Evolutionary conservation across 2,888 invertebrate genomes (phyloP).

Genomic region (Lumbricus terrestris): DNA sequence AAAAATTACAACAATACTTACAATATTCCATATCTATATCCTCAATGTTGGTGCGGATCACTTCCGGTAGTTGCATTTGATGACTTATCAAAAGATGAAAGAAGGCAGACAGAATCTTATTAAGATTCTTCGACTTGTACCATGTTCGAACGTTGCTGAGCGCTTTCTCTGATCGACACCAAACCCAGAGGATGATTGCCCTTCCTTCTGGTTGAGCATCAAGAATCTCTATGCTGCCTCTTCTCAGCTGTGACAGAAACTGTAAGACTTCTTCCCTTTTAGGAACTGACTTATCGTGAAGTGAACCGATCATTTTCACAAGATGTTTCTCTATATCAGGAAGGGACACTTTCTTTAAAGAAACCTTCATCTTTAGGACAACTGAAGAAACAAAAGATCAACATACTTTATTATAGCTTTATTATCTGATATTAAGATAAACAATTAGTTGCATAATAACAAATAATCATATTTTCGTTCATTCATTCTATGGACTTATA

Average conservation of each 20-base stretch:
- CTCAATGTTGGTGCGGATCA: not conserved
- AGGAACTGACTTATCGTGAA: not conserved
- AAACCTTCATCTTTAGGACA: not conserved
- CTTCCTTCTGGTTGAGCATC: not conserved
- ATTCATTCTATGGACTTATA: no score
- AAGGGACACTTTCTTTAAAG: not conserved
- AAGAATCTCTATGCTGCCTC: not conserved
- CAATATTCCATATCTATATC: not conserved
- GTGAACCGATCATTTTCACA: not conserved
- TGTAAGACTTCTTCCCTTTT: not conserved
- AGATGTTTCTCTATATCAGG: not conserved
- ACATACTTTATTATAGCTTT: no score
- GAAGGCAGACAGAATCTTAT: not conserved
- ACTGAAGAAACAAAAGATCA: not conserved
- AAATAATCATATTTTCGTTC: no score
- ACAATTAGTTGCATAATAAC: no score
- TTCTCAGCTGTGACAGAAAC: not conserved
- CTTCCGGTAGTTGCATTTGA: not conserved
- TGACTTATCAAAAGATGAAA: not conserved
- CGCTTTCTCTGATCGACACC: not conserved
- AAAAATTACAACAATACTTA: not conserved
- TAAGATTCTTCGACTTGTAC: not conserved
- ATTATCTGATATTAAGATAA: no score
- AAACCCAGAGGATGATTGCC: not conserved
- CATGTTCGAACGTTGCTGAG: not conserved